phyloP scores from a whole-genome alignment of 2,888 invertebrate species.

The Tetheella fluctuosa region DNA sequence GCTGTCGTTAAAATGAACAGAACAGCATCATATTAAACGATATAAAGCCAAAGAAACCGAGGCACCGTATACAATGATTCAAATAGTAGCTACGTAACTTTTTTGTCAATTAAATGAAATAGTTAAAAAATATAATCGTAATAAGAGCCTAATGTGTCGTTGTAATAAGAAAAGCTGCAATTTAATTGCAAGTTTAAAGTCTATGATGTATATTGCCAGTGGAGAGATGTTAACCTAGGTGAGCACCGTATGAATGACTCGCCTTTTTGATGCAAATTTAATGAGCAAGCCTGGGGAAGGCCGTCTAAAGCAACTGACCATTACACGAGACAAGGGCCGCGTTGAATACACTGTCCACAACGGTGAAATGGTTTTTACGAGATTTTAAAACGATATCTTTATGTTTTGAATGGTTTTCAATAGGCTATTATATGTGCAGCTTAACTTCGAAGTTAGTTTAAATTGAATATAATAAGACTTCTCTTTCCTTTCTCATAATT shows the following conservation, averaged over 20 bases:
- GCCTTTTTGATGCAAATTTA: slow-evolving; percentile 74
- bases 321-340: slow-evolving; percentile 66
- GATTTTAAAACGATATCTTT: slow-evolving; percentile 28
- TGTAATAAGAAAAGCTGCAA: not conserved
- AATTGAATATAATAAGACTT: too few species aligned
- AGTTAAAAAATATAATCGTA: too few species aligned
- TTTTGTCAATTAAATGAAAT: too few species aligned
- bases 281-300: slow-evolving; percentile 65
- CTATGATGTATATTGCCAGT: slow-evolving; percentile 17
- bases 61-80: too few species aligned
- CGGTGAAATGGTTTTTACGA: slow-evolving; percentile 25
- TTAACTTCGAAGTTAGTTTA: not conserved
- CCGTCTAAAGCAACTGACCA: slow-evolving; percentile 70
- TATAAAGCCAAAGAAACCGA: too few species aligned
- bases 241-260: slow-evolving; percentile 56
- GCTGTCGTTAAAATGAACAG: too few species aligned
- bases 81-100: too few species aligned
- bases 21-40: too few species aligned
- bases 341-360: slow-evolving; percentile 62
- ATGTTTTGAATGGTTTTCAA: slow-evolving; percentile 14
- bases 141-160: not conserved
- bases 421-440: not conserved
- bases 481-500: too few species aligned
- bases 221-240: slow-evolving; percentile 50
- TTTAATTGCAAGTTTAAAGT: slow-evolving; percentile 7